Conservation (phyloP, 2,888 invertebrate genomes). For the Agrilus biguttatus region DNA sequence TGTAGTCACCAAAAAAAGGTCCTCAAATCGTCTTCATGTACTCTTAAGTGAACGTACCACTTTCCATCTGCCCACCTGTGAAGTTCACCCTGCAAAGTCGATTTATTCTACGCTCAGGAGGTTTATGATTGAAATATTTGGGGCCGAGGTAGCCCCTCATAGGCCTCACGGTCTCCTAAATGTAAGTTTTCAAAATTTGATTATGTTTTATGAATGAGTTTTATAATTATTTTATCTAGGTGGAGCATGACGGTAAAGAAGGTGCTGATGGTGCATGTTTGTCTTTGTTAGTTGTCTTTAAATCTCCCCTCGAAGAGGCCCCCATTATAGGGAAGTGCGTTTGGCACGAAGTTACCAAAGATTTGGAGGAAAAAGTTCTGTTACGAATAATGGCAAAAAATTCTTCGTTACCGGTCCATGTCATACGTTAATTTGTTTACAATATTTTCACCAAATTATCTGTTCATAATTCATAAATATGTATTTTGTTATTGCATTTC, state of each 20-base stretch:
- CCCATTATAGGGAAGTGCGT: constrained; percentile 76
- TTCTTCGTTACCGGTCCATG: constrained; percentile 67
- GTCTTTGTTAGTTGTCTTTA: constrained; percentile 68
- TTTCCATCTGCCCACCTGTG: constrained; percentile 75
- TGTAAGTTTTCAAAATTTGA: constrained; percentile 21
- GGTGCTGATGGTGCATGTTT: constrained; percentile 65
- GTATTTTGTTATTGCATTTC: too few relatives aligned
- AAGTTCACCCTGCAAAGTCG: constrained; percentile 75
- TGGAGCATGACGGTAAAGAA: constrained; percentile 49
- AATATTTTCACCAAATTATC: not conserved
- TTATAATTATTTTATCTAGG: constrained; percentile 12
- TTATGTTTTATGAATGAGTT: not conserved
- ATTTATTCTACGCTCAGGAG: constrained; percentile 74
- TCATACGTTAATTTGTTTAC: constrained; percentile 48
- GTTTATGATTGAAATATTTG: constrained; percentile 86
- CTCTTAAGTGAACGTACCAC: constrained; percentile 71
- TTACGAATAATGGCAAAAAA: constrained; percentile 55
- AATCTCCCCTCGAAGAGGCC: constrained; percentile 74
- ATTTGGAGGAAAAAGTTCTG: constrained; percentile 52
- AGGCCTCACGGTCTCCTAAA: constrained; percentile 68
- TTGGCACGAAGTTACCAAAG: constrained; percentile 69
- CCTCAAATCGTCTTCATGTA: constrained; percentile 73
- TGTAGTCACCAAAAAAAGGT: constrained; percentile 64
- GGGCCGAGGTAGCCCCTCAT: constrained; percentile 72
- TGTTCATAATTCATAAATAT: too few relatives aligned